Evolutionary conservation across 2,113 vertebrate genomes (phyloP), one percentile per base, ranked within the genome.

Genomic region (Gadus chalcogrammus): DNA sequence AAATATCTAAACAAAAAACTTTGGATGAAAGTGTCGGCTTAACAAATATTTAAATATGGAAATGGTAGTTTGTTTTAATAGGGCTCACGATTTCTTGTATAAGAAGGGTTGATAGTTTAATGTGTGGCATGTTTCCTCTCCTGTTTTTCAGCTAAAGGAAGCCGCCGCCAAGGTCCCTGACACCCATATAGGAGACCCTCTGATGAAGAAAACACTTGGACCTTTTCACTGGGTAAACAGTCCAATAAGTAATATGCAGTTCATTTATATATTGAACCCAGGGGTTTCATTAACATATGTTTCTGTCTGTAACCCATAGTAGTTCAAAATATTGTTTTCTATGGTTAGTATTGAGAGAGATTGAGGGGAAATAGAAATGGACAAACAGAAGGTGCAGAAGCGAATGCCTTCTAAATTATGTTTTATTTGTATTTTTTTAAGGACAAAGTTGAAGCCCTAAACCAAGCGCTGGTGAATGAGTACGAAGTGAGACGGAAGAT

Each of bases 391-490:
- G 12, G 9, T 48, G 42, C 42, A 48, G 7, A 48, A 13, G 16
- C 55, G 4, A 48, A 58, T n/a, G 15, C 55, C 17, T 58, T 17
- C n/a, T 58, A 1, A n/a, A 4, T 58, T 0, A 5, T n/a, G 17
- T 58, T 58, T 58, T 58, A 5, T 58, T 58, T 58, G 9, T 58
- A 5, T 58, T 58, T 58, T 16, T 58, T 58, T n/a, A 64, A 99
- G 97, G 97, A 99, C 88, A 99, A 97, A 88, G 93, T 99, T 63
- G 96, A 98, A 93, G 96, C 93, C 76, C 93, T 99, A 86, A 99
- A 99, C 87, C 96, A 99, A 93, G 90, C 95, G 66, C 93, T 99
- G 85, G 90, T 90, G 64, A 99, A 99, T 5, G 97, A 99, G 81
- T 99, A 99, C 0, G 96, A 98, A 80, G 94, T 98, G 59, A 93